Base-by-base conservation (phyloP, 2,888 invertebrate species). In the Lepidonotus clava region DNA sequence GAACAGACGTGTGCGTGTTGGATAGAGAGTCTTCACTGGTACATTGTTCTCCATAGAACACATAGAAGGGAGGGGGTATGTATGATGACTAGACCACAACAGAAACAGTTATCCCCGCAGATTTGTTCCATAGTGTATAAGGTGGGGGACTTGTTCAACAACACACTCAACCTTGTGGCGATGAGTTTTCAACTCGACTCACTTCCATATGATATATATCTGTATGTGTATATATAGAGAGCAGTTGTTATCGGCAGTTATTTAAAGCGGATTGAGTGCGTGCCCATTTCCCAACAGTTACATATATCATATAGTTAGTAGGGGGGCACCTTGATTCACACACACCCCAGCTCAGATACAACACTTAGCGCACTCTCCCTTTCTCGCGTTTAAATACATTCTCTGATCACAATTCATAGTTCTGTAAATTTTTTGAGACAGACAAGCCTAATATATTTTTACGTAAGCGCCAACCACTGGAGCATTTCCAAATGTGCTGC, bases 401-500 rank as follows among this genome's bases (percentile, higher is more conserved):
- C n/a, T n/a, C n/a, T n/a, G n/a, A n/a, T n/a, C n/a, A n/a, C n/a
- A n/a, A n/a, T n/a, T n/a, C n/a, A n/a, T n/a, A n/a, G n/a, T n/a
- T n/a, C n/a, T 32, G 28, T 61, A 32, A 61, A 61, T 28, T 56
- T n/a, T n/a, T n/a, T 61, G 61, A 61, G 61, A 61, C 61, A 61
- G 61, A 24, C 11, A 61, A 61, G 61, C 61, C 61, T 61, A 61
- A 28, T n/a, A n/a, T n/a, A n/a, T n/a, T n/a, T n/a, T n/a, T n/a
- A n/a, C n/a, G n/a, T n/a, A n/a, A n/a, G n/a, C n/a, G n/a, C n/a
- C n/a, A n/a, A n/a, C n/a, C n/a, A n/a, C 2, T 66, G 71, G 36
- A 36, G 71, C 71, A 36, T 34, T 71, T 71, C 71, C 38, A 61
- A 28, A 61, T n/a, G 61, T 61, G 71, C 38, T 71, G 71, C 71